Evolutionary conservation across 1,140 invertebrate species (phyloP).

Genomic region (Platorchestia sp.): DNA sequence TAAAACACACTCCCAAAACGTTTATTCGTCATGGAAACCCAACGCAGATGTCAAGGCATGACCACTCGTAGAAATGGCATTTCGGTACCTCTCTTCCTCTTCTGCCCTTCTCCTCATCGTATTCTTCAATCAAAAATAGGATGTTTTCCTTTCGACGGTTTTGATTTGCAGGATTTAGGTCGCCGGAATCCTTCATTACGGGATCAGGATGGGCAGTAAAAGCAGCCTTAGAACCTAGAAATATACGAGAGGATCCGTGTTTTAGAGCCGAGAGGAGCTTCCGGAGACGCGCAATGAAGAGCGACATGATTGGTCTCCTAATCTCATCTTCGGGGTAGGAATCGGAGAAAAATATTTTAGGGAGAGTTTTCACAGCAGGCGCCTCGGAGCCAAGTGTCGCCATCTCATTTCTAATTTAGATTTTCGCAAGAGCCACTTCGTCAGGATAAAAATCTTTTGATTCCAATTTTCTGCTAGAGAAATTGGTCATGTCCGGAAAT

Average conservation of each 20-base stretch:
- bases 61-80: background rate
- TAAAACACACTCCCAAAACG: background rate
- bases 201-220: conserved; percentile 18
- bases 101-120: background rate
- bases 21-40: background rate
- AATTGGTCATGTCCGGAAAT: too few relatives aligned
- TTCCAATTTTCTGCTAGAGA: background rate
- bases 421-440: background rate
- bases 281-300: conserved; percentile 20
- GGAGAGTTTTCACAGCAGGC: conserved; percentile 1
- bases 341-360: conserved; percentile 17
- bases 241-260: conserved; percentile 36
- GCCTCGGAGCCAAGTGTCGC: background rate
- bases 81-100: background rate
- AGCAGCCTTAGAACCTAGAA: conserved; percentile 38
- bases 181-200: conserved; percentile 20
- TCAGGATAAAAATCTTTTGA: background rate
- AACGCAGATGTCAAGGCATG: background rate
- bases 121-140: background rate
- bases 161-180: conserved; percentile 50
- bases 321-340: conserved; percentile 40
- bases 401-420: background rate
- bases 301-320: conserved; percentile 49
- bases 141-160: conserved; percentile 28
- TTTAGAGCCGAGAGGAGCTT: background rate